phyloP scores from a whole-genome alignment of 23 tunicate species.

The Halocynthia roretzi region DNA sequence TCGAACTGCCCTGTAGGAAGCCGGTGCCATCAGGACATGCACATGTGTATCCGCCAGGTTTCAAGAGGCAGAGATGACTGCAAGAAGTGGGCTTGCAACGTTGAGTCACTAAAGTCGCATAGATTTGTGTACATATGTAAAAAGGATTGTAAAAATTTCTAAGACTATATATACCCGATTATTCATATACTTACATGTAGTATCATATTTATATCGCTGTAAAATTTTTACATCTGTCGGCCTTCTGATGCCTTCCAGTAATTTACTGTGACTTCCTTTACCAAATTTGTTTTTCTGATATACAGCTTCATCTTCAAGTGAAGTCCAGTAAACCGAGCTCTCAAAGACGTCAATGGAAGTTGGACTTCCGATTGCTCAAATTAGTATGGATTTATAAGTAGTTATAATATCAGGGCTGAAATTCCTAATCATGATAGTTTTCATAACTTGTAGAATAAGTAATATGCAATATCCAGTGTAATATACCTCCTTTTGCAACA shows the following conservation, averaged over 20 bases:
- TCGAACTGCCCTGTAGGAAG: constrained; percentile 42
- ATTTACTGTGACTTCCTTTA: constrained; percentile 31
- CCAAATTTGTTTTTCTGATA: constrained; percentile 65
- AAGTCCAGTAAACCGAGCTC: constrained; percentile 74
- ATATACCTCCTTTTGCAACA: constrained; percentile 48
- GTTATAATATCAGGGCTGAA: neutral
- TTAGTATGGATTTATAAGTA: neutral
- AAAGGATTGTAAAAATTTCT: neutral
- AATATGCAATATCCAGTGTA: neutral
- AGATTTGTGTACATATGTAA: neutral
- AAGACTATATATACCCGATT: neutral
- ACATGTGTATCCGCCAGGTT: constrained; percentile 58
- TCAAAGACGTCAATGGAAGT: constrained; percentile 62
- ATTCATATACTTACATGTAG: constrained; percentile 16
- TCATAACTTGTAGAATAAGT: neutral
- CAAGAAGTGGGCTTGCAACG: constrained; percentile 61
- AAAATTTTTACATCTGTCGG: constrained; percentile 54
- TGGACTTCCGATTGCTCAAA: constrained; percentile 47
- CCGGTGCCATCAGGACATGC: constrained; percentile 85
- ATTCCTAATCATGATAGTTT: neutral
- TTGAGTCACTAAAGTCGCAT: constrained; percentile 27
- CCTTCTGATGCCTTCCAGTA: constrained; percentile 36
- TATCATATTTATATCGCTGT: constrained; percentile 45
- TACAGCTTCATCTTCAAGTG: constrained; percentile 26
- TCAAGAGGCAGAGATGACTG: constrained; percentile 71